Evolutionary conservation across 1,140 invertebrate genomes (phyloP).

Genomic region (Venustaconcha ellipsiformis): DNA sequence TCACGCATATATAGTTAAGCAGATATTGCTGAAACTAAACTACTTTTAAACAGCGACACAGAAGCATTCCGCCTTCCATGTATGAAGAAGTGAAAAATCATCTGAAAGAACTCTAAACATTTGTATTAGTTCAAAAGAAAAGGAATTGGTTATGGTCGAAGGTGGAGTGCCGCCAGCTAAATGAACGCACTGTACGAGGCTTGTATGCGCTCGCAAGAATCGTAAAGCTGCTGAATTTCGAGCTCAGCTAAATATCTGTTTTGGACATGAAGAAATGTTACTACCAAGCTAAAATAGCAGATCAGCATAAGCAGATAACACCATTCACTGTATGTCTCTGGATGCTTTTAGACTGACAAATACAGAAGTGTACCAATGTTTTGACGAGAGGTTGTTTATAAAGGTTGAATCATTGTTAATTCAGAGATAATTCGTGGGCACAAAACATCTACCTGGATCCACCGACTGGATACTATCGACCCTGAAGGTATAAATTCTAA

Average conservation of each 20-base stretch:
- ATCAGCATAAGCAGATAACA: neutral
- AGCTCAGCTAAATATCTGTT: neutral
- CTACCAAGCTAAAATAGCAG: neutral
- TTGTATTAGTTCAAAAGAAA: neutral
- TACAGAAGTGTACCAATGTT: neutral
- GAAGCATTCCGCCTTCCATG: constrained; percentile 1
- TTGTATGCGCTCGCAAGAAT: constrained; percentile 2
- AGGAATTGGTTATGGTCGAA: neutral
- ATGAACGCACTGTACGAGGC: neutral
- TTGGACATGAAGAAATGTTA: constrained; percentile 10
- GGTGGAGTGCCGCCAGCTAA: constrained; percentile 6
- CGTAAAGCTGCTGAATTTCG: neutral
- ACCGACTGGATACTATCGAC: no score
- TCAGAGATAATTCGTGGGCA: no score
- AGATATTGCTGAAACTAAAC: neutral
- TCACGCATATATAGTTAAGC: neutral
- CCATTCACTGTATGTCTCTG: neutral
- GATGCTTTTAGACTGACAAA: neutral
- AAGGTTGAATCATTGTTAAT: neutral
- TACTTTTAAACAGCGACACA: constrained; percentile 3
- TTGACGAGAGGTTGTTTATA: neutral
- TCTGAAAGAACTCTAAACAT: neutral
- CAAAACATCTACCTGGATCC: no score
- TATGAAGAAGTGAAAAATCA: constrained; percentile 3
- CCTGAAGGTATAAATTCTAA: no score